These are phyloP conservation scores for Enteromius radiatus DNA, from an alignment of 2,797 vertebrate genomes.

Conservation along the genomic window DNA sequence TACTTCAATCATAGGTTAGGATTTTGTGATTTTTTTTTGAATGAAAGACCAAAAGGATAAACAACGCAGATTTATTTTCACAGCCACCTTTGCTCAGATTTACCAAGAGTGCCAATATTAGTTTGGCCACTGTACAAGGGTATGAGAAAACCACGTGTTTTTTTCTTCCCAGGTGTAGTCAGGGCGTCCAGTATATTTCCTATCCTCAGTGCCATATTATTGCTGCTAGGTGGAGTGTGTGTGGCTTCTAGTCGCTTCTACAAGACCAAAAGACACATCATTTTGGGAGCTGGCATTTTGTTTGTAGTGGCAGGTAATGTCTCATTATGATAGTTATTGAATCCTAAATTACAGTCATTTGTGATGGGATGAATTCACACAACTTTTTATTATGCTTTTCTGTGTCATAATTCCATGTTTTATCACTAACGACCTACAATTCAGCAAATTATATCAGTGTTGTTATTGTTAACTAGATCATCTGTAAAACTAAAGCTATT, in stretches of 20 bases:
- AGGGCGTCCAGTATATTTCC: constrained; percentile 95
- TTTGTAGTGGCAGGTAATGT: constrained; percentile 89
- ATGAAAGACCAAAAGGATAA: too few species aligned
- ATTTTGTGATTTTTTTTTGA: too few species aligned
- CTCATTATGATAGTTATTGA: not conserved
- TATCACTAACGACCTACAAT: not conserved
- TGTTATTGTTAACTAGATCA: not conserved
- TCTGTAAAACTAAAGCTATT: not conserved
- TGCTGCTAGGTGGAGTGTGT: constrained; percentile 90
- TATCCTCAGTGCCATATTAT: constrained; percentile 91
- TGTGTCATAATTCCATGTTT: not conserved
- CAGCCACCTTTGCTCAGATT: too few species aligned
- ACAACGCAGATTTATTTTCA: too few species aligned
- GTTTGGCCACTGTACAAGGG: too few species aligned
- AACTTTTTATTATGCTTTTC: not conserved
- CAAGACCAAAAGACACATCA: constrained; percentile 90
- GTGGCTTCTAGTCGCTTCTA: constrained; percentile 92
- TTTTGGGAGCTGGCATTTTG: constrained; percentile 91
- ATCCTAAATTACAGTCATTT: not conserved
- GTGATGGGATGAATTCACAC: not conserved
- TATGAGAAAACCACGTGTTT: not conserved
- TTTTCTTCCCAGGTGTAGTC: constrained; percentile 82
- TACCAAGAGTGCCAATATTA: too few species aligned
- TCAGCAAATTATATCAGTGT: not conserved
- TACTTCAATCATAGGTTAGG: too few species aligned